Conservation (phyloP, 2,113 vertebrate species). For the Pluvianellus socialis region DNA sequence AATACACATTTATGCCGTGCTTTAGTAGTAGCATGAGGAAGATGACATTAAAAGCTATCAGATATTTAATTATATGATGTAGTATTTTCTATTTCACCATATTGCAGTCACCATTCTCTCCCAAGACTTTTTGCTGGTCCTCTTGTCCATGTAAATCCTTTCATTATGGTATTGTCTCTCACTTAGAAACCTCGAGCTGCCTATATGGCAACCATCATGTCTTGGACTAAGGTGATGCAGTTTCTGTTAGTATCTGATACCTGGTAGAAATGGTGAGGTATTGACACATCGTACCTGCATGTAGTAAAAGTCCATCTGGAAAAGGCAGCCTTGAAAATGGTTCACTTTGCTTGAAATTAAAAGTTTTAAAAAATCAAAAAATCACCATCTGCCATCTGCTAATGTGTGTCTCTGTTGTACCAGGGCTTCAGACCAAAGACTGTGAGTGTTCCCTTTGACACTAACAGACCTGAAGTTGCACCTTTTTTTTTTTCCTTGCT, state of each 20-base stretch:
- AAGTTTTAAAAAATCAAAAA: not conserved
- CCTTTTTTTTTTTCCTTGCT: not conserved
- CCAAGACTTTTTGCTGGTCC: not conserved
- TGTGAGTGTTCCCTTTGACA: not conserved
- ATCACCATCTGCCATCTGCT: not conserved
- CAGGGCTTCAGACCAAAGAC: not conserved
- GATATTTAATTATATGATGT: not conserved
- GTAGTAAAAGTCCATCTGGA: slow-evolving; percentile 9
- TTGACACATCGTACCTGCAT: not conserved
- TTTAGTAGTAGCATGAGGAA: not conserved
- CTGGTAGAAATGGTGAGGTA: slow-evolving; percentile 34
- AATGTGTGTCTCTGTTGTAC: not conserved
- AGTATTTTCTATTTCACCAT: not conserved
- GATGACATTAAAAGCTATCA: not conserved
- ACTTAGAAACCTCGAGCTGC: not conserved
- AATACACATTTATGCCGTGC: not conserved
- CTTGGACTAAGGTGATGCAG: not conserved
- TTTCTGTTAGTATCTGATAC: slow-evolving; percentile 42
- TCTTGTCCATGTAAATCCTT: not conserved
- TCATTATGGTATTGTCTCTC: slow-evolving; percentile 2
- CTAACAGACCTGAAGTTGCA: not conserved
- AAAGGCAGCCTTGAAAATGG: not conserved
- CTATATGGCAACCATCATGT: not conserved
- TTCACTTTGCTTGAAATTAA: not conserved
- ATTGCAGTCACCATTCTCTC: not conserved